Conservation (phyloP, 1,140 invertebrate genomes). For the Caligus rogercresseyi region DNA sequence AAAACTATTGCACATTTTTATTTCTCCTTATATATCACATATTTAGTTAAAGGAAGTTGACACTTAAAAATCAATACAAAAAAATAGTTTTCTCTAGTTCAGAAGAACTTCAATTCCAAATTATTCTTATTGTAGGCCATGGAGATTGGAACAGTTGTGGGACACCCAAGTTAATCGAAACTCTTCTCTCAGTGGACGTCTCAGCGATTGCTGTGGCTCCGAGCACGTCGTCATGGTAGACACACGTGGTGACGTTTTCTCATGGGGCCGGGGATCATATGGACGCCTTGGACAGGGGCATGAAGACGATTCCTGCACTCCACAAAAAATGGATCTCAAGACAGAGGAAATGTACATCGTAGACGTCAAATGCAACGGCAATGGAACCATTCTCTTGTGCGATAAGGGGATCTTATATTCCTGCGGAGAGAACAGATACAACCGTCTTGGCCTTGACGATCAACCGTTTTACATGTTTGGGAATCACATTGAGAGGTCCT, state of each 20-base stretch:
- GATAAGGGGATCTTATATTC: conserved; percentile 42
- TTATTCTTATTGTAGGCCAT: conserved; percentile 28
- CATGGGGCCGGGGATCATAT: conserved; percentile 45
- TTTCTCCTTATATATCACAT: no score
- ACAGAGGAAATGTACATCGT: conserved; percentile 34
- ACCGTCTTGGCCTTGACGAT: conserved; percentile 26
- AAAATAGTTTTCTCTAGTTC: no score
- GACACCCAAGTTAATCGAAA: conserved; percentile 42
- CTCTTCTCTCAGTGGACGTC: conserved; percentile 37
- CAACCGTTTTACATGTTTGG: conserved; percentile 22
- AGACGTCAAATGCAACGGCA: conserved; percentile 41
- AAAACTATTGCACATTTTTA: neutral
- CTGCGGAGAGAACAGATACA: conserved; percentile 47
- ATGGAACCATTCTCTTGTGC: conserved; percentile 46
- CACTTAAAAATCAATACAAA: no score
- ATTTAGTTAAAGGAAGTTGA: no score
- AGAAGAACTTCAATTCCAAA: no score
- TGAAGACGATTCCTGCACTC: conserved; percentile 34
- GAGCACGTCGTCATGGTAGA: conserved; percentile 46
- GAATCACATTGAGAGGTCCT: conserved; percentile 33
- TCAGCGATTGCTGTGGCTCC: conserved; percentile 42
- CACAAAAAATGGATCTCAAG: conserved; percentile 29
- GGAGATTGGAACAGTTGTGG: conserved; percentile 39
- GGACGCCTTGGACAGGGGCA: conserved; percentile 46
- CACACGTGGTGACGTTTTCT: conserved; percentile 41